Evolutionary conservation across 1,140 invertebrate genomes (phyloP).

Genomic region (Atta texana): DNA sequence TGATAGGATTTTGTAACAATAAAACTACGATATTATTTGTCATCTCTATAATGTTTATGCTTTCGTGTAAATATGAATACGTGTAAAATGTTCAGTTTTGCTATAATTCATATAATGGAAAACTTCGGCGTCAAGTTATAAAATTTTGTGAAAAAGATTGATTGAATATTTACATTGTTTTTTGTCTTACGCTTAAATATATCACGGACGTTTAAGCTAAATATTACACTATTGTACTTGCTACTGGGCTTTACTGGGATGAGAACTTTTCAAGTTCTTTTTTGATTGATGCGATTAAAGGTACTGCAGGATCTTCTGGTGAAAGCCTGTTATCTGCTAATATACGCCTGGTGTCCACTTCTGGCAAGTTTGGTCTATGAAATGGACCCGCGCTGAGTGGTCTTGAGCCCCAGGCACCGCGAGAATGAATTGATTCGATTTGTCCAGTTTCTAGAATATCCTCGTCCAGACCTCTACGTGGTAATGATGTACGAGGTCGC

Average conservation of each 20-base stretch:
- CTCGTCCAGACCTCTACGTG: slow-evolving; percentile 68
- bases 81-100: background rate
- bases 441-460: slow-evolving; percentile 78
- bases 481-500: slow-evolving; percentile 83
- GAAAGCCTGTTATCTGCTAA: slow-evolving; percentile 85
- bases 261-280: slow-evolving; percentile 87
- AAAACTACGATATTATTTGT: background rate
- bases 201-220: background rate
- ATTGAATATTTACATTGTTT: slow-evolving; percentile 60
- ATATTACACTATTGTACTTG: slow-evolving; percentile 41
- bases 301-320: slow-evolving; percentile 88
- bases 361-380: slow-evolving; percentile 86
- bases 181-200: slow-evolving; percentile 10
- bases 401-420: slow-evolving; percentile 86
- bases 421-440: slow-evolving; percentile 73
- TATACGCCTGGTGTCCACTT: slow-evolving; percentile 85
- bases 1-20: background rate
- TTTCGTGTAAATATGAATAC: background rate
- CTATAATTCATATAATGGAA: slow-evolving; percentile 48
- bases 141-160: slow-evolving; percentile 58
- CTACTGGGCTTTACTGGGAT: slow-evolving; percentile 23
- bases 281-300: slow-evolving; percentile 89
- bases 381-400: slow-evolving; percentile 89
- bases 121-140: slow-evolving; percentile 24
- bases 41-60: background rate